phyloP scores from a whole-genome alignment of 2,888 invertebrate species.

The Cerastoderma edule region DNA sequence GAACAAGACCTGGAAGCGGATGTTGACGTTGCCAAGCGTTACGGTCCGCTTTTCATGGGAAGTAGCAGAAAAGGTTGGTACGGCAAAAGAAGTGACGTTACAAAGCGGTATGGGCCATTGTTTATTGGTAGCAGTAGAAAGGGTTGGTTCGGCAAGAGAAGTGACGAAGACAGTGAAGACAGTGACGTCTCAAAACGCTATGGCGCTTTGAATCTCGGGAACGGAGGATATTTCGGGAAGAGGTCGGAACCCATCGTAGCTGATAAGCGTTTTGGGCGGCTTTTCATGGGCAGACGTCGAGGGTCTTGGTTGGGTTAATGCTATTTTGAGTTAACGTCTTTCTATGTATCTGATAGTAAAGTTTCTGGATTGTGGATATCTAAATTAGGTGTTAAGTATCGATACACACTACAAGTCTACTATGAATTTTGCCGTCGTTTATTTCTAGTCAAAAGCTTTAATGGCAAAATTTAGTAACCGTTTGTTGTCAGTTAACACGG shows the following conservation, averaged over 20 bases:
- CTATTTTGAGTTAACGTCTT: neutral
- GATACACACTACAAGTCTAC: no score
- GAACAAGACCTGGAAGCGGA: neutral
- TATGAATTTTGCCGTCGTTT: no score
- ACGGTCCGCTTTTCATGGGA: slow-evolving; percentile 31
- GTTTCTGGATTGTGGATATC: no score
- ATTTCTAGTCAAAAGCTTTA: no score
- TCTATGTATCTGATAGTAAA: neutral
- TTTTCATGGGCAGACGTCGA: slow-evolving; percentile 39
- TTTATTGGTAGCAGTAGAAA: slow-evolving; percentile 25
- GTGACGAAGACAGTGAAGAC: neutral
- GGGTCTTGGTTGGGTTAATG: slow-evolving; percentile 8
- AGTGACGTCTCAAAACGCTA: slow-evolving; percentile 30
- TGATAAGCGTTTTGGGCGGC: slow-evolving; percentile 37
- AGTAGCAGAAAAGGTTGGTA: slow-evolving; percentile 12
- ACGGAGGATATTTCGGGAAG: slow-evolving; percentile 17
- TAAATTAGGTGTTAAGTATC: no score
- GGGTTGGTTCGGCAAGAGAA: slow-evolving; percentile 32
- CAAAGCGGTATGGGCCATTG: slow-evolving; percentile 18
- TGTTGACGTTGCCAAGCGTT: slow-evolving; percentile 16
- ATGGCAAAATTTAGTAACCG: no score
- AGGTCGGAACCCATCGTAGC: neutral
- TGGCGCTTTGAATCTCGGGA: slow-evolving; percentile 38
- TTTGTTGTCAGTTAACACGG: no score
- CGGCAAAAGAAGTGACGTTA: slow-evolving; percentile 26